Conservation (phyloP, 2,888 invertebrate species). For the Blastobasis adustella region DNA sequence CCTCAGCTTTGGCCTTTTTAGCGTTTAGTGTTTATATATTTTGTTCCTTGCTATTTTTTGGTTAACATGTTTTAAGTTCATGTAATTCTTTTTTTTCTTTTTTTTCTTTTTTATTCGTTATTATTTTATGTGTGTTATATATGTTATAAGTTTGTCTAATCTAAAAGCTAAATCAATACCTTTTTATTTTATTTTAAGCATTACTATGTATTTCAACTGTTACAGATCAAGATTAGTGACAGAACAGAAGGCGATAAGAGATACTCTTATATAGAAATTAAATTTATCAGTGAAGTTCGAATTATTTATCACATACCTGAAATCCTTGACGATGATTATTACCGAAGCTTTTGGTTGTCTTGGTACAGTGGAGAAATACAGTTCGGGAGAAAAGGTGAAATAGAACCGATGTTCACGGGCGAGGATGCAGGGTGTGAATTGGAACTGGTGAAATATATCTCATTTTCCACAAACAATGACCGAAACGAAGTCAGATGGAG, state of each 20-base stretch:
- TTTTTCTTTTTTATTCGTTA: no score
- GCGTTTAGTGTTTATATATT: no score
- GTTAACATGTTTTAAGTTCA: no score
- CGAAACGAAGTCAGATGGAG: conserved; percentile 18
- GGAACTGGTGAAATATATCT: conserved; percentile 24
- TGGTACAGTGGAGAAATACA: conserved; percentile 60
- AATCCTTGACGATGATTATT: conserved; percentile 53
- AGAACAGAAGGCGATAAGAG: conserved; percentile 20
- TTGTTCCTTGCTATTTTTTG: no score
- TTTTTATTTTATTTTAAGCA: no score
- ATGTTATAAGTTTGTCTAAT: no score
- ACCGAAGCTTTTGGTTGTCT: conserved; percentile 60
- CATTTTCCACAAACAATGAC: conserved; percentile 16
- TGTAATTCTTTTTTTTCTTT: no score
- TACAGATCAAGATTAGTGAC: conserved; percentile 31
- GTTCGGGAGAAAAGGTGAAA: conserved; percentile 48
- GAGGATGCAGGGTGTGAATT: conserved; percentile 11
- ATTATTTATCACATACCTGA: no score
- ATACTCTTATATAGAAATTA: conserved; percentile 19
- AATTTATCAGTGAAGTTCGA: conserved; percentile 10
- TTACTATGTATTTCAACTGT: neutral
- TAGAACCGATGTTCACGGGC: conserved; percentile 24
- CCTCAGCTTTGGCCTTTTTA: no score
- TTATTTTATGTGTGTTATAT: no score
- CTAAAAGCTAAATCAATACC: no score